Evolutionary conservation across 2,888 invertebrate genomes (phyloP), one percentile per base, ranked within the genome.

Genomic region (Athalia rosae): DNA sequence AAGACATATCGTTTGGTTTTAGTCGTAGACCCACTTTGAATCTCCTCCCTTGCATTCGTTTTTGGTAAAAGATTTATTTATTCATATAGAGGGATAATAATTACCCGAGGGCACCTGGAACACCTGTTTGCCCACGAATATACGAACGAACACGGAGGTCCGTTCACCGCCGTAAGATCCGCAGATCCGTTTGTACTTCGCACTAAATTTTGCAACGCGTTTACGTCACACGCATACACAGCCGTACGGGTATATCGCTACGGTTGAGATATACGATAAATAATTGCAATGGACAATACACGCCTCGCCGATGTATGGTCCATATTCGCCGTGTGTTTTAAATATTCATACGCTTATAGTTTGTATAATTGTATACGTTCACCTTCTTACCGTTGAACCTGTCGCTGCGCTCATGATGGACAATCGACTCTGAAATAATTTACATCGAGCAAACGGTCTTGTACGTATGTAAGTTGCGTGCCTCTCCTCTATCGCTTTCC

Each of bases 361-460:
- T 61, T 3, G 15, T 58, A 71, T 58, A 58, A 71, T 58, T 71
- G 56, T 58, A 58, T 71, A 71, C 43, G 71, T 28, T 28, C 28
- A 28, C 28, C 28, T 28, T 71, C 58, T 69, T 58, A 71, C 58
- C 58, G 71, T 71, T 58, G 28, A 28, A 71, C 56, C 71, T 71
- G 45, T 79, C 74, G 78, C 77, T 67, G 79, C 73, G 61, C 74
- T 77, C 66, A 78, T 80, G 80, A 80, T 80, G 56, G 74, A 80
- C 79, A 80, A 79, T 28, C 77, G 79, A 13, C 56, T 73, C 45
- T 45, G 76, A 76, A 79, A 81, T 82, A 79, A 81, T 82, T 82
- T 81, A 81, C 79, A 80, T 77, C 76, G 56, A 64, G 79, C 78
- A 76, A 63, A 77, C 64, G 64, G 62, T 76, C 80, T 64, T 78